Base-by-base conservation (phyloP, 2,888 invertebrate species). In the Netelia inedita region DNA sequence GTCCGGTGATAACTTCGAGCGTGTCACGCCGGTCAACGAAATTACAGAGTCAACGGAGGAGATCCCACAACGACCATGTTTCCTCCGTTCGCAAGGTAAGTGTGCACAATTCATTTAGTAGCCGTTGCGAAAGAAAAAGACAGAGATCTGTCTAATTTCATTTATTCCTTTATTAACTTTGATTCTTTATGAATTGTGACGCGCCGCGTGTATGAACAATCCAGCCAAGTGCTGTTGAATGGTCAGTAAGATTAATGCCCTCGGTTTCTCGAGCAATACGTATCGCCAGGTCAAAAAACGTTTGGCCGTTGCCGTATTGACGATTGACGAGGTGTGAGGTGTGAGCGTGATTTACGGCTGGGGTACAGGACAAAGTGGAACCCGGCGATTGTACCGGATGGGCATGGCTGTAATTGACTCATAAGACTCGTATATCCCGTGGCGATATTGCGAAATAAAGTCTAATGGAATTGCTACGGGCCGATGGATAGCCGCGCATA, bases 341-440 rank as follows among this genome's bases (percentile, higher is more conserved):
- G 43, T 21, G 63, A 82, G 41, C 53, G 73, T 72, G 71, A 73
- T 72, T 21, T 23, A 59, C 50, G 50, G 14, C 6, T 46, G 14
- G 14, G 14, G 35, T 14, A 46, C 46, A 46, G 11, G 14, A 3
- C 21, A 53, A 66, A 50, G 72, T 46, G 50, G 41, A 16, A 46
- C 5, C 35, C 35, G 59, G 87, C 89, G 90, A 89, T 88, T 91
- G 87, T 89, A 90, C 91, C 91, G 92, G 92, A 91, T 92, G 89
- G 91, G 91, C 89, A 88, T 82, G 87, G 87, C 87, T 87, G 10
- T 57, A 19, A 88, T 89, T 85, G 87, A 85, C 79, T 87, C 59
- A 14, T 72, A 75, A 61, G 72, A 78, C 73, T 21, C 66, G 63
- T 68, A 16, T 68, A 73, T 69, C 35, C 57, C n/a, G 53, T 82